Percentiles rank a stretch among this genome's conserved stretches.
phyloP scores from a whole-genome alignment of 2,888 invertebrate genomes.

The Dromius quadrimaculatus region DNA sequence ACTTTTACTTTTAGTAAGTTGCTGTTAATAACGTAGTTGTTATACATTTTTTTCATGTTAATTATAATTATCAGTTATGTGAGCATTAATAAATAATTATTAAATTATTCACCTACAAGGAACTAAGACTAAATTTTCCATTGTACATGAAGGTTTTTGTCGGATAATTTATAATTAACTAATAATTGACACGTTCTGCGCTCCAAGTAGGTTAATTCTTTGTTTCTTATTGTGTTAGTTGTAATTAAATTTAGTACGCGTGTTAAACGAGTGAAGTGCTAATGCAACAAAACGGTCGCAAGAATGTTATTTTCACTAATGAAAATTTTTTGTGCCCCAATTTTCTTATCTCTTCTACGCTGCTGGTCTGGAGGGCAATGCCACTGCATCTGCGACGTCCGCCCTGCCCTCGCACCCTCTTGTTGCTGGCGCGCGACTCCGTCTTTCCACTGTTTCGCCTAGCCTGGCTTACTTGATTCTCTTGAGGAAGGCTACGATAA shows the following conservation, averaged over 20 bases:
- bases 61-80: slow-evolving; percentile 1
- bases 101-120: slow-evolving; percentile 3
- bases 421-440: slow-evolving; percentile 1
- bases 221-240: background rate
- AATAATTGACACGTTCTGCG: background rate
- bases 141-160: background rate
- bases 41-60: slow-evolving; percentile 5
- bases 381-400: slow-evolving; percentile 35
- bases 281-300: background rate
- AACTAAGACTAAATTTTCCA: slow-evolving; percentile 1
- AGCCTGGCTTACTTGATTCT: slow-evolving; percentile 5
- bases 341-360: background rate
- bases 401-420: slow-evolving; percentile 9
- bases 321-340: slow-evolving; percentile 12
- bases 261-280: slow-evolving; percentile 1
- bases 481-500: slow-evolving; percentile 2
- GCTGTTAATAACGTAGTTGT: slow-evolving; percentile 17
- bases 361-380: slow-evolving; percentile 41
- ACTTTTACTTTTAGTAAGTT: slow-evolving; percentile 20
- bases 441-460: background rate
- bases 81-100: slow-evolving; percentile 3
- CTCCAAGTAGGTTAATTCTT: background rate
- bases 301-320: slow-evolving; percentile 11
- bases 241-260: slow-evolving; percentile 16
- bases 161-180: background rate